phyloP scores from a whole-genome alignment of 1,140 invertebrate species.

The Drosophila nigrodunni region DNA sequence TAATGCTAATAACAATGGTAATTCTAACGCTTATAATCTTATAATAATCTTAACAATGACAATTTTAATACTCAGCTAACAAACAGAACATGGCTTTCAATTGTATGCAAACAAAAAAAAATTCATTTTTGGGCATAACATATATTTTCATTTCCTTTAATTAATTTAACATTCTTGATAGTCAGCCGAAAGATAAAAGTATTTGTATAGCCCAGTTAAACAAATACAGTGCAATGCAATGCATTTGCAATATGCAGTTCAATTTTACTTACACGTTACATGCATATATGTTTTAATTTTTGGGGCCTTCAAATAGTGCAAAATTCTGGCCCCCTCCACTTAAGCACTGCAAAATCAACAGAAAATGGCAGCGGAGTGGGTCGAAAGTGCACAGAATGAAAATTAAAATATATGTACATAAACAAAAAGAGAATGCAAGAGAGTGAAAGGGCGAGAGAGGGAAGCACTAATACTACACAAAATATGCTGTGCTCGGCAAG shows the following conservation, averaged over 20 bases:
- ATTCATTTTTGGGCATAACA: neutral
- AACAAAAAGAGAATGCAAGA: conserved; percentile 4
- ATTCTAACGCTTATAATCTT: too few species aligned
- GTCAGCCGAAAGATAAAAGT: conserved; percentile 30
- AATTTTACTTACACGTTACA: conserved; percentile 2
- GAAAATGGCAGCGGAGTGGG: neutral
- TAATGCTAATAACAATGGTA: too few species aligned
- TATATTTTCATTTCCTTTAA: conserved; percentile 39
- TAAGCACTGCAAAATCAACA: neutral
- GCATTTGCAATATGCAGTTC: conserved; percentile 15
- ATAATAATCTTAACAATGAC: too few species aligned
- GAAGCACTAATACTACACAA: conserved; percentile 35
- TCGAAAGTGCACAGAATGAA: conserved; percentile 19
- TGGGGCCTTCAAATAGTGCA: neutral
- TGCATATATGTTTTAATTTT: neutral
- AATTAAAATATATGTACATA: conserved; percentile 4
- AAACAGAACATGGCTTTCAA: too few species aligned
- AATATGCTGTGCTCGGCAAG: conserved; percentile 70
- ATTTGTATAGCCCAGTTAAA: conserved; percentile 32
- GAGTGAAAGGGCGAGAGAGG: too few species aligned
- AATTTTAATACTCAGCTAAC: too few species aligned
- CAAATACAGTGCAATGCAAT: conserved; percentile 16
- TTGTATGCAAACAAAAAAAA: neutral
- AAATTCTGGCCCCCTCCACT: neutral
- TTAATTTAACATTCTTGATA: conserved; percentile 62